A percentile compares a stretch with the other conserved stretches of the same genome.
Evolutionary conservation across 2,888 invertebrate species (phyloP).

Genomic region (Anthophora plumipes): DNA sequence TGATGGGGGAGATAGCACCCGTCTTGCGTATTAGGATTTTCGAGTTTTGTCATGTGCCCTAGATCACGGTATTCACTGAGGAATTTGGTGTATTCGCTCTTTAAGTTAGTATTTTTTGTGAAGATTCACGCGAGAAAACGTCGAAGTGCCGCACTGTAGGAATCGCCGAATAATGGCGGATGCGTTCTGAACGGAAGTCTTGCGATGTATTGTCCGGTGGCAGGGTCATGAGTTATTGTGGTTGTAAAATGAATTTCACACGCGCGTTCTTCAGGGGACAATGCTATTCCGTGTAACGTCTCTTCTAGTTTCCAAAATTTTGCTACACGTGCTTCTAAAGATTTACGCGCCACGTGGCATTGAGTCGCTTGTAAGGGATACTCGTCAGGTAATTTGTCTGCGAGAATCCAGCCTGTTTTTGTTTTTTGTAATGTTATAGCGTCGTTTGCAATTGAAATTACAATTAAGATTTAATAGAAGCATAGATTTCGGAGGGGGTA

Average conservation of each 20-base stretch:
- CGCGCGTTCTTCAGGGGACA: background rate
- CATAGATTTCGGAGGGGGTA: no score
- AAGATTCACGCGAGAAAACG: background rate
- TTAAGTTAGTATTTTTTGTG: background rate
- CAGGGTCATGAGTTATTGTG: background rate
- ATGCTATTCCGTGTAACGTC: background rate
- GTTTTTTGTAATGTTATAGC: no score
- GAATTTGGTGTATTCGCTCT: background rate
- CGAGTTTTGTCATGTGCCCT: background rate
- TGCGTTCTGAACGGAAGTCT: background rate
- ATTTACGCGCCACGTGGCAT: background rate
- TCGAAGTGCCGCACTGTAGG: background rate
- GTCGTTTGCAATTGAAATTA: no score
- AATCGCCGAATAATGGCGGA: background rate
- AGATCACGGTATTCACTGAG: background rate
- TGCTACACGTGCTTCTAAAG: background rate
- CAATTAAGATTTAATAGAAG: no score
- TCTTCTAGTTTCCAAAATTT: background rate
- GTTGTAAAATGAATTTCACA: background rate
- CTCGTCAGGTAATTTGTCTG: no score
- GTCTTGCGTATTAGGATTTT: background rate
- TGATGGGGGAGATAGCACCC: background rate
- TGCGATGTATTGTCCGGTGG: background rate
- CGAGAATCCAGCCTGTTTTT: no score
- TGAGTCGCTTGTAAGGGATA: background rate